A percentile compares a stretch with the other conserved stretches of the same genome.
Conservation (phyloP, 30 jellyfish, hydroid and myxozoan genomes). For the Hydra vulgaris region DNA sequence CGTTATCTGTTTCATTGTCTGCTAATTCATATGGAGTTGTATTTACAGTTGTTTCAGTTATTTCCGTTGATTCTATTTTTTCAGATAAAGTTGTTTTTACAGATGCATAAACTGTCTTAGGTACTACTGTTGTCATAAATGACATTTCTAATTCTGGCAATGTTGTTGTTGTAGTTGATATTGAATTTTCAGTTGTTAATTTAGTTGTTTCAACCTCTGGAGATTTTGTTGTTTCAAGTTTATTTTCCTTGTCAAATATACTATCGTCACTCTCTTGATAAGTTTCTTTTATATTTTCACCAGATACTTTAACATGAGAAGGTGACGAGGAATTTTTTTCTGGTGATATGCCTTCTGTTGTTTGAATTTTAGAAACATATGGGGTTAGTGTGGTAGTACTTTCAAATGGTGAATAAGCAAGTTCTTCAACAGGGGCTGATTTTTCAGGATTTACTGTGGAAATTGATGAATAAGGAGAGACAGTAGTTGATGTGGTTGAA, state of each 20-base stretch:
- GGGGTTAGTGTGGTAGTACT: neutral
- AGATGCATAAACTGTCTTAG: neutral
- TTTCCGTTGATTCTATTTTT: neutral
- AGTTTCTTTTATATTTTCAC: neutral
- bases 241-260: neutral
- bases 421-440: neutral
- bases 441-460: neutral
- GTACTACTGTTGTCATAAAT: neutral
- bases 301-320: neutral
- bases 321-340: neutral
- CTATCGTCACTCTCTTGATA: neutral
- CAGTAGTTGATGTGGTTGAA: neutral
- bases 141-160: neutral
- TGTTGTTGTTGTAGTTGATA: constrained; percentile 6
- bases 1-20: neutral
- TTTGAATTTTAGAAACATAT: neutral
- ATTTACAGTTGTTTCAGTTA: neutral
- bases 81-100: neutral
- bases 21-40: neutral
- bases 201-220: neutral
- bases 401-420: neutral
- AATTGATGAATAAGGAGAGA: neutral
- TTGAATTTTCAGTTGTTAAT: constrained; percentile 6
- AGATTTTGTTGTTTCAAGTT: neutral
- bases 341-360: neutral